Evolutionary conservation across 2,888 invertebrate genomes (phyloP), one percentile per base, ranked within the genome.

Genomic region (Chaetogeoica ovagalla): DNA sequence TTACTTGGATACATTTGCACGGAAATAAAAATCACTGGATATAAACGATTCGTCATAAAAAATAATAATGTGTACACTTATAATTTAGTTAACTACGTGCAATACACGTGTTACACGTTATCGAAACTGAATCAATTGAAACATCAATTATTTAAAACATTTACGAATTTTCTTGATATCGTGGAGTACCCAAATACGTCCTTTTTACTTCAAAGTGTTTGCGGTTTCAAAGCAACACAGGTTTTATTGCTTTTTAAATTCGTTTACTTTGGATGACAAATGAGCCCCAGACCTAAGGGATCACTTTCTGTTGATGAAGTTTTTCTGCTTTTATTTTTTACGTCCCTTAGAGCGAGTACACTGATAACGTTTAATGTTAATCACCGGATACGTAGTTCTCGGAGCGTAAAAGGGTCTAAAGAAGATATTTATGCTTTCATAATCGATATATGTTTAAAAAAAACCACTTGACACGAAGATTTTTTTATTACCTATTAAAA

Each of bases 341-440:
- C 43, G 43, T 21, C n/a, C 60, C 21, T 48, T 37, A 60, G 19
- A 52, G 30, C 55, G 52, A 23, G 17, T 52, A 55, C 52, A 52
- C 77, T 62, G 77, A 77, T 77, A 77, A 39, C 62, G 19, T 62
- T 68, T 62, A 77, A 77, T 52, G 62, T 62, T 77, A 77, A 70
- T 69, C 62, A 70, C 62, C 39, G 62, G 70, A 70, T 62, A 39
- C 23, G 37, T 11, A 62, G 52, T 15, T 62, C 37, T 62, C 62
- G 39, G 60, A 55, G 62, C 55, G 52, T 70, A 69, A 77, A 70
- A 62, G 21, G 21, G 69, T 39, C 48, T 37, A 68, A 68, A 48
- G 39, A 30, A 15, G 30, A 48, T 43, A 57, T 43, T 65, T 52
- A 63, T 17, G 13, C 8, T n/a, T n/a, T n/a, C n/a, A n/a, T n/a